A percentile compares a stretch with the other conserved stretches of the same genome.
Evolutionary conservation across 2,797 vertebrate species (phyloP).

Genomic region (Carduelis carduelis): DNA sequence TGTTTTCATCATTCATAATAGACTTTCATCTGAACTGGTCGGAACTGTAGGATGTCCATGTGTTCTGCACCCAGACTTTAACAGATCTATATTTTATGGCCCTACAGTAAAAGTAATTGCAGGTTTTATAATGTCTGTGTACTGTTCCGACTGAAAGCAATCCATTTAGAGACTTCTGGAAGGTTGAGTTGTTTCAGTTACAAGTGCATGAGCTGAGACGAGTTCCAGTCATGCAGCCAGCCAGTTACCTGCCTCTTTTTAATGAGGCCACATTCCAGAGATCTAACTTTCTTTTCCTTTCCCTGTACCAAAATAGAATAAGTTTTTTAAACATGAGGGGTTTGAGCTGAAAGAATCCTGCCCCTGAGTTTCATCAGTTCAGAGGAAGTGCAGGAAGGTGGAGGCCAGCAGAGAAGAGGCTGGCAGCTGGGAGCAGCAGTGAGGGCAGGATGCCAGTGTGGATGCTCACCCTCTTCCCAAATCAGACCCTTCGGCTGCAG

Average conservation of each 20-base stretch:
- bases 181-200: slow-evolving; percentile 29
- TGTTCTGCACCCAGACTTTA: slow-evolving; percentile 66
- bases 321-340: not conserved
- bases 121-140: slow-evolving; percentile 67
- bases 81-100: slow-evolving; percentile 72
- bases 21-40: slow-evolving; percentile 61
- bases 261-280: not conserved
- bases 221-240: not conserved
- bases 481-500: not conserved
- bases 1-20: slow-evolving; percentile 71
- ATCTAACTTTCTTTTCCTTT: not conserved
- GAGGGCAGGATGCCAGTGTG: accelerated
- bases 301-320: not conserved
- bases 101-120: slow-evolving; percentile 66
- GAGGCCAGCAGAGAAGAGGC: not conserved
- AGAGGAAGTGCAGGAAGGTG: not conserved
- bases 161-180: slow-evolving; percentile 64
- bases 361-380: not conserved
- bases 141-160: slow-evolving; percentile 55
- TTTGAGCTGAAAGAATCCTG: not conserved
- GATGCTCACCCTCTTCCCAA: not conserved
- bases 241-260: slow-evolving; percentile 36
- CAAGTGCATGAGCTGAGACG: slow-evolving; percentile 9
- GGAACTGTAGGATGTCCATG: slow-evolving; percentile 38
- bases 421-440: not conserved